Percentiles rank a stretch among this genome's conserved stretches.
phyloP scores from a whole-genome alignment of 2,888 invertebrate genomes.

The Trichogramma evanescens region DNA sequence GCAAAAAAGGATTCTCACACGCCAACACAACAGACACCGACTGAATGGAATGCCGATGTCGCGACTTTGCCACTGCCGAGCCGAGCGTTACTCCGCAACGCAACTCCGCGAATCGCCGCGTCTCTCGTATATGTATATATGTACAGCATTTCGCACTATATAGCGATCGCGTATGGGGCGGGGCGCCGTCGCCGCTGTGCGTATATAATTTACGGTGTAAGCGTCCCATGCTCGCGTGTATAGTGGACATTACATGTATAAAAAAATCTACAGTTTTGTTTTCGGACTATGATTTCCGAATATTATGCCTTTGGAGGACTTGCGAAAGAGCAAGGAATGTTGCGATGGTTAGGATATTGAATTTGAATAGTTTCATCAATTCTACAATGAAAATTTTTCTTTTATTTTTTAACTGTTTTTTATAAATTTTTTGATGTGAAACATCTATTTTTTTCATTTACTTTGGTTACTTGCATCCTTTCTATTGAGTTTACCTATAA shows the following conservation, averaged over 20 bases:
- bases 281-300: background rate
- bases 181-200: background rate
- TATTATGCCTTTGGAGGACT: background rate
- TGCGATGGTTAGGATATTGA: background rate
- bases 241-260: background rate
- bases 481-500: conserved; percentile 53
- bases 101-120: no score
- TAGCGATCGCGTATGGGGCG: no score
- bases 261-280: background rate
- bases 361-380: background rate
- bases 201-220: background rate
- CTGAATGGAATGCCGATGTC: no score
- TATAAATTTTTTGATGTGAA: no score
- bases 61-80: no score
- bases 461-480: background rate
- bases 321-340: background rate
- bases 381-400: background rate
- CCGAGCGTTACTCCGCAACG: no score
- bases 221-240: background rate
- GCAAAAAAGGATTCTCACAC: no score
- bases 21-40: no score
- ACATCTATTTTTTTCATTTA: conserved; percentile 7
- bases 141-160: no score
- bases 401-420: background rate
- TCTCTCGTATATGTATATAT: no score